These are phyloP conservation scores for Phyto melanocephala DNA, from an alignment of 2,888 invertebrate genomes.

Conservation along the genomic window DNA sequence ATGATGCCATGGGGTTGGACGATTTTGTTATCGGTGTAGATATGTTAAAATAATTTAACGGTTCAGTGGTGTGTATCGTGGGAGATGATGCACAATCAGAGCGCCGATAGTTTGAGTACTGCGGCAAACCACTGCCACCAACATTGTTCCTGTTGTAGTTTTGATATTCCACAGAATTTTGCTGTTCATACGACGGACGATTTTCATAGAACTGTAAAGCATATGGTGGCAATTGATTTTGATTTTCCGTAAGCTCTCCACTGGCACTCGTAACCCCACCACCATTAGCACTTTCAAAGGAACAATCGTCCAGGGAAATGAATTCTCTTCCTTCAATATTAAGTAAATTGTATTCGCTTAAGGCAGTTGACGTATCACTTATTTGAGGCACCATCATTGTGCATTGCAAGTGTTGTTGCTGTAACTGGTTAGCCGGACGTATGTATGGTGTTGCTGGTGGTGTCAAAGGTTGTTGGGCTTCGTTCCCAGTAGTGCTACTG, in stretches of 20 bases:
- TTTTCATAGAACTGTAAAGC: slow-evolving; percentile 52
- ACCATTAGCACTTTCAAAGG: slow-evolving; percentile 31
- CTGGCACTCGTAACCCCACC: slow-evolving; percentile 24
- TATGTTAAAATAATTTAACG: slow-evolving; percentile 75
- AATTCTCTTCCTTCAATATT: slow-evolving; percentile 73
- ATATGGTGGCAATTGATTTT: slow-evolving; percentile 54
- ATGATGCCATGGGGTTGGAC: slow-evolving; percentile 28
- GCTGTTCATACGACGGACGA: slow-evolving; percentile 35
- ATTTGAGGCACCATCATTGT: slow-evolving; percentile 63
- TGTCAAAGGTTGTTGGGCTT: slow-evolving; percentile 72
- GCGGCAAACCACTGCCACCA: slow-evolving; percentile 35
- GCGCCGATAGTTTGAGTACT: slow-evolving; percentile 37
- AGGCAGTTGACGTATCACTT: neutral
- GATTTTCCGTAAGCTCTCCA: slow-evolving; percentile 29
- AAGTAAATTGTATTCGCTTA: slow-evolving; percentile 71
- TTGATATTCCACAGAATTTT: slow-evolving; percentile 59
- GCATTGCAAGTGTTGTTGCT: slow-evolving; percentile 68
- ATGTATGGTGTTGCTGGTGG: slow-evolving; percentile 77
- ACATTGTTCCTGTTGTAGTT: slow-evolving; percentile 58
- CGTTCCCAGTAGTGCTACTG: slow-evolving; percentile 68
- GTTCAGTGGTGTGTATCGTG: slow-evolving; percentile 75
- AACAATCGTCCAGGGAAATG: slow-evolving; percentile 68
- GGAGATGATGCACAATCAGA: slow-evolving; percentile 64
- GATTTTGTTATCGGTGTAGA: slow-evolving; percentile 56
- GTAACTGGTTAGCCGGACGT: slow-evolving; percentile 32